Evolutionary conservation across 2,888 invertebrate species (phyloP), one percentile per base, ranked within the genome.

Genomic region (Chelonus formosanus): DNA sequence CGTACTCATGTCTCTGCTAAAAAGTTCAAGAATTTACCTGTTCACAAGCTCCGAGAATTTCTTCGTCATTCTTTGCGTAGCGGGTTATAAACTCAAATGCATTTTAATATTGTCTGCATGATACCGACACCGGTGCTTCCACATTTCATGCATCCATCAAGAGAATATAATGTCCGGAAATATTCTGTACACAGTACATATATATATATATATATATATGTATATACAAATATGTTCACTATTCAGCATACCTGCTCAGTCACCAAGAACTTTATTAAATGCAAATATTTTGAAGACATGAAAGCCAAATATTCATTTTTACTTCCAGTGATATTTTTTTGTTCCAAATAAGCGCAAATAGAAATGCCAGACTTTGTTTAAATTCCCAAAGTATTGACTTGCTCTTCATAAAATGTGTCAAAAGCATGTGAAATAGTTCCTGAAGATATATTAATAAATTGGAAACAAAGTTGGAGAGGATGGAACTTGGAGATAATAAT

Each of bases 61-160:
- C 52, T 32, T 52, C 52, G 32, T 52, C 52, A 52, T 52, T 52
- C 52, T 52, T 34, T 52, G 10, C 3, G 3, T n/a, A 10, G 48
- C n/a, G 32, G 34, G 5, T 52, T 8, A 31, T 52, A 20, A 48
- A 52, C 32, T 34, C 34, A 32, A 52, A 20, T 52, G 52, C 52
- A 52, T 52, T 52, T 52, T 52, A 52, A 52, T 52, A 52, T 34
- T 34, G 7, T 8, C 31, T 32, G 52, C 52, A 52, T 52, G 52
- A 52, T 52, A 52, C 32, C 52, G 8, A 31, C 52, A 52, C 52
- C 32, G 34, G 32, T 52, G 52, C 34, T 32, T 32, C 34, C 34
- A 52, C 34, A 52, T 52, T 52, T 32, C 34, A 52, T 52, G 6
- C 8, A 52, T 52, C 52, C 52, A 52, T 52, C 52, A 52, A 52